Evolutionary conservation across 2,888 invertebrate genomes (phyloP).

Genomic region (Halictus ligatus): DNA sequence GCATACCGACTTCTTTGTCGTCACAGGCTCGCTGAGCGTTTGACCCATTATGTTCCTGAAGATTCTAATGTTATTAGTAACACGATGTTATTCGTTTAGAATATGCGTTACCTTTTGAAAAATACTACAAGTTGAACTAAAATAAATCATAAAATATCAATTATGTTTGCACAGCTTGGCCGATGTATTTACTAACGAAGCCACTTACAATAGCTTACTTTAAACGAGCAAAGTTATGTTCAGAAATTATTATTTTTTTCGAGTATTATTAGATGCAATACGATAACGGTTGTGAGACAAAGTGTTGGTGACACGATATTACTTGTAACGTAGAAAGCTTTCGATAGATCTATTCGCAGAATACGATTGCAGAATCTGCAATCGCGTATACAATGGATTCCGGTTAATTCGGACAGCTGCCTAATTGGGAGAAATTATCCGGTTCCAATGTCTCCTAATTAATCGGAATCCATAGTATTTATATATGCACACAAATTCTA

Average conservation of each 20-base stretch:
- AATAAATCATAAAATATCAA: not conserved
- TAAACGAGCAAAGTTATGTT: not conserved
- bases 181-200: not conserved
- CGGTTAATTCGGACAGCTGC: not conserved
- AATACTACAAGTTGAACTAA: constrained; percentile 1
- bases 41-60: constrained; percentile 92
- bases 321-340: not conserved
- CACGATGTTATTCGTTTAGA: not conserved
- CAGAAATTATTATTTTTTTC: not conserved
- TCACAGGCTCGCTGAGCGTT: constrained; percentile 98
- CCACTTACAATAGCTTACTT: not conserved
- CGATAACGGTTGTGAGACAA: not conserved
- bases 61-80: constrained; percentile 36
- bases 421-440: not conserved
- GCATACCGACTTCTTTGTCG: constrained; percentile 93
- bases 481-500: not conserved
- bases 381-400: not conserved
- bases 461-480: not conserved
- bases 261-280: not conserved
- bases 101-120: not conserved
- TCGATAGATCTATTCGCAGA: not conserved
- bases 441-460: not conserved
- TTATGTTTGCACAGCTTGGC: not conserved
- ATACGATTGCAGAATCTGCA: not conserved
- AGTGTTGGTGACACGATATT: not conserved